Percentiles rank a stretch among this genome's conserved stretches.
Conservation (phyloP, 2,888 invertebrate species). For the Pseudococcus longispinus region DNA sequence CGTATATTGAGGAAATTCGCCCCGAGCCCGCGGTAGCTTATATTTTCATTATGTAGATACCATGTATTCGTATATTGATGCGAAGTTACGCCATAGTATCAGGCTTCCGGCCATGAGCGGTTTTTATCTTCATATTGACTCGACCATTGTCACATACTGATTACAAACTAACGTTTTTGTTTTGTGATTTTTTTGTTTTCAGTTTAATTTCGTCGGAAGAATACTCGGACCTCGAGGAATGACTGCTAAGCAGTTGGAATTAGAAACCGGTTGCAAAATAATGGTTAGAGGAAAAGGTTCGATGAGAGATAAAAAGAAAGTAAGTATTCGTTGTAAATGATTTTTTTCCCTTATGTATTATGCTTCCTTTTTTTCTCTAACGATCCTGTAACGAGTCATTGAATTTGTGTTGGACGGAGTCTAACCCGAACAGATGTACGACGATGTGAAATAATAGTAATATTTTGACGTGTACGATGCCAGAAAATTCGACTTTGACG, state of each 20-base stretch:
- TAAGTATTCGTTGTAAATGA: conserved; percentile 65
- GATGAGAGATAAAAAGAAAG: conserved; percentile 99
- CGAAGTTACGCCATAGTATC: not conserved
- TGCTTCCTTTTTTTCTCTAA: not conserved
- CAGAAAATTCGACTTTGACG: not conserved
- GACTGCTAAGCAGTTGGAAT: conserved; percentile 99
- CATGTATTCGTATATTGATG: not conserved
- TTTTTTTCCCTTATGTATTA: not conserved
- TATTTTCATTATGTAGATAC: not conserved
- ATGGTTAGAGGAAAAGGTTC: conserved; percentile 99
- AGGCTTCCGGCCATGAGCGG: not conserved
- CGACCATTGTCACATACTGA: not conserved
- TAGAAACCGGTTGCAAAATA: conserved; percentile 99
- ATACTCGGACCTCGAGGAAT: conserved; percentile 99
- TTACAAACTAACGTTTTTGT: conserved; percentile 9
- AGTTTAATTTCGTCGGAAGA: conserved; percentile 99
- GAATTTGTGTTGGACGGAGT: not conserved
- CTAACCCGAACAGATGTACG: not conserved
- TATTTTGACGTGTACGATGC: not conserved
- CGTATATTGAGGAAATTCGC: not conserved
- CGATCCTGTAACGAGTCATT: not conserved
- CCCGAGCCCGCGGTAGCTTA: not conserved
- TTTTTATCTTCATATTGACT: not conserved
- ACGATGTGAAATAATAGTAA: not conserved
- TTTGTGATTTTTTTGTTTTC: conserved; percentile 61